Percentiles rank a stretch among this genome's conserved stretches.
phyloP scores from a whole-genome alignment of 2,113 vertebrate species.

The Sorex fumeus region DNA sequence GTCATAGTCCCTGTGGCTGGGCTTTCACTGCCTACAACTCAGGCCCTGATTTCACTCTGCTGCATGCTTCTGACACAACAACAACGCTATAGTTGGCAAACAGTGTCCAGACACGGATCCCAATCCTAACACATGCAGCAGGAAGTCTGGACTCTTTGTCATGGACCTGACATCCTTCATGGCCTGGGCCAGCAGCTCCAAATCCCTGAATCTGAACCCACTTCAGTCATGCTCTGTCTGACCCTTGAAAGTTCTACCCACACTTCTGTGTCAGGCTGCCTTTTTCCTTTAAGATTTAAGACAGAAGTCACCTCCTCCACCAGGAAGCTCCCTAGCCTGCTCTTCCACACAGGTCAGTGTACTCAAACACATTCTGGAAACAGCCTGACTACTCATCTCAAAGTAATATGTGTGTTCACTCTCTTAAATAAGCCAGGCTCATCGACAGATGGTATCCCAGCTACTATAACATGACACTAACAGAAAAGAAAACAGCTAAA shows the following conservation, averaged over 20 bases:
- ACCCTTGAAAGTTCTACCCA: neutral
- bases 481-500: rapidly evolving
- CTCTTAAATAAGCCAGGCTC: neutral
- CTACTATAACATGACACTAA: rapidly evolving
- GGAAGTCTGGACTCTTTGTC: neutral
- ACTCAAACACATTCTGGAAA: neutral
- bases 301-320: neutral
- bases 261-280: neutral
- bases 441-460: neutral
- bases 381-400: too few relatives aligned
- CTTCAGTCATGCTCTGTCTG: neutral
- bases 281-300: neutral
- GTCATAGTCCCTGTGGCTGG: neutral
- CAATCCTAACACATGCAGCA: neutral
- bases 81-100: neutral
- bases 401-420: neutral
- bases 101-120: neutral
- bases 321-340: neutral
- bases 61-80: neutral
- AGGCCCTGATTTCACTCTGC: neutral
- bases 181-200: too few relatives aligned
- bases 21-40: neutral
- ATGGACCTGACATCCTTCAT: rapidly evolving
- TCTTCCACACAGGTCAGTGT: neutral
- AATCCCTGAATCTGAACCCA: too few relatives aligned